Base-by-base conservation (phyloP, 2,797 vertebrate genomes). In the Chelmon rostratus region DNA sequence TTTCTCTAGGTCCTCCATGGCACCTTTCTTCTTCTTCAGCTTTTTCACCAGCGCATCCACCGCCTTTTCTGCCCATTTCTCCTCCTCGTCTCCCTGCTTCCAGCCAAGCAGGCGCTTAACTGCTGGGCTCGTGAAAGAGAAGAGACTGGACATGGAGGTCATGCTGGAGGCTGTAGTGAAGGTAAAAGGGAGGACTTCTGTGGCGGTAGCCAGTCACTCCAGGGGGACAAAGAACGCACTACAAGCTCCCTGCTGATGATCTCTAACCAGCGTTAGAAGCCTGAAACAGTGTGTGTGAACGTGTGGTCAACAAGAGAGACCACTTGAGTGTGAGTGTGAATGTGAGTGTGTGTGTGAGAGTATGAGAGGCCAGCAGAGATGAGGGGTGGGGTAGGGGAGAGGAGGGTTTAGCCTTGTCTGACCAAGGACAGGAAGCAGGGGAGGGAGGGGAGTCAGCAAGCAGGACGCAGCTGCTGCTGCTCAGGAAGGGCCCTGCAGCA, bases 61-160 rank as follows among this genome's bases (percentile, higher is more conserved):
- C 18, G 98, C 98, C 88, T 99, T 99, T 89, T 99, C 98, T 4
- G 98, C 98, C 98, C 98, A 99, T 94, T 99, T 99, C 88, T 99
- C 98, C 79, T 99, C 98, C 93, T 99, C 98, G 49, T 99, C 98
- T 59, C 98, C 98, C 95, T 99, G 98, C 88, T 99, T 99, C 98
- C 98, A 99, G 90, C 98, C 98, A 76, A 99, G 96, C 83, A 99
- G 95, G 67, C 98, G 96, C 89, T 99, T 99, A 82, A 99, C 98
- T 49, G 98, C 98, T 65, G 98, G 98, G 95, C 98, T 99, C 88
- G 98, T 99, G 95, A 99, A 99, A 85, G 98, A 99, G 93, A 99
- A 99, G 90, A 99, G 96, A 94, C 98, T 99, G 93, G 98, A 98
- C 98, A 99, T 99, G 92, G 98, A 97, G 93, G 97, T 98, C 97